Base-by-base conservation (phyloP, 2,888 invertebrate species). In the Oscheius sp. region DNA sequence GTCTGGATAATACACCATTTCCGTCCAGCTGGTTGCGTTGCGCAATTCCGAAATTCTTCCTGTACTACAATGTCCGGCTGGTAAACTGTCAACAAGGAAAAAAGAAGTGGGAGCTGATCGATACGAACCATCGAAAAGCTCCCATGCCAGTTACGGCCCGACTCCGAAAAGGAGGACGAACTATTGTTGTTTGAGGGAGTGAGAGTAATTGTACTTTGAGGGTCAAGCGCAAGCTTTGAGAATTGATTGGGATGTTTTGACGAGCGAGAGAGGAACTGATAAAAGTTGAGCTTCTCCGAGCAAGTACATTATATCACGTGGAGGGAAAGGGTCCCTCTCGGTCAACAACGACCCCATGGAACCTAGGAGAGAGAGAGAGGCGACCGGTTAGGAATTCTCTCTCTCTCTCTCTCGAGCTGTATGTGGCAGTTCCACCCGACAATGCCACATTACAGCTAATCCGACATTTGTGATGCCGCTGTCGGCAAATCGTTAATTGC, bases 391-490 rank as follows among this genome's bases (percentile, higher is more conserved):
- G 17, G 36, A 54, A 36, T 44, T 59, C 59, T 41, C 57, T 56
- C 36, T 57, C 57, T 59, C 9, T 41, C 54, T 54, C 54, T 17
- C 28, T 54, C 54, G 32, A 32, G 32, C 50, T 50, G 28, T 50
- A 24, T 33, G 26, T 20, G 44, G n/a, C 41, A n/a, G 33, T 54
- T 32, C 54, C 54, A 36, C 20, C 54, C 24, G 54, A 26, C 50
- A 56, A 56, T 54, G 32, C 57, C 41, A 57, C 57, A 57, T 57
- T 59, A 59, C 59, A 59, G 59, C 59, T 59, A 59, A 59, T 59
- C 59, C 59, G 24, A 17, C 44, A 44, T 44, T 44, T 38, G 22
- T 38, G 44, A n/a, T 44, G 59, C 41, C 14, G 41, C 8, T 59
- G 59, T 28, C 41, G 41, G 14, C 20, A 41, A 38, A 28, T 30